Evolutionary conservation across 1,140 invertebrate species (phyloP), one percentile per base, ranked within the genome.

Genomic region (Halesus radiatus): DNA sequence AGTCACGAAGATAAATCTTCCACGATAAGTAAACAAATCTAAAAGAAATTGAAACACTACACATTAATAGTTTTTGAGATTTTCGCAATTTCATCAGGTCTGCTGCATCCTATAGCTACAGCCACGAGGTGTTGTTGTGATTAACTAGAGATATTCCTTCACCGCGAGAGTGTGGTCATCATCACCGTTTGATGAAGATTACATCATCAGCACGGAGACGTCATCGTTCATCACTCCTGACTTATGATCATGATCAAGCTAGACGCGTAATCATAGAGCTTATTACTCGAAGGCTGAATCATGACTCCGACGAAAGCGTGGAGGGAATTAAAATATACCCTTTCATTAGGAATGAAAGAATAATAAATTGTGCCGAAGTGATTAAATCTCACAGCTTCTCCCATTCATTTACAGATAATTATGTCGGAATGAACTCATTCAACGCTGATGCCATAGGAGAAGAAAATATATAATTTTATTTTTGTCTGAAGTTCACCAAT

Each of bases 161-260:
- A 23, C 7, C 37, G 37, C 37, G 37, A 60, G 23, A 60, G n/a
- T 60, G 56, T 60, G 56, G 56, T 60, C 56, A 20, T 60, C 56
- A 60, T 23, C 56, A 23, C 20, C 37, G 18, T 23, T 22, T 60
- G 23, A 60, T 60, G 56, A 60, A 60, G 56, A 60, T 60, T 60
- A 20, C 56, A 20, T 60, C 56, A 60, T 23, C 56, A 60, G 16
- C 18, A 15, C n/a, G 20, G 23, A 22, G 56, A 60, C 56, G 56
- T 60, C 56, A 60, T 23, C 56, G 56, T 18, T 18, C 56, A 60
- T 60, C 56, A 20, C 56, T 60, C 23, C 23, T 56, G n/a, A 22
- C 23, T 13, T 60, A 60, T 3, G 18, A 23, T 13, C 37, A 45
- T 45, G 37, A 45, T 60, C 18, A 60, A 22, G 20, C 18, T 60